Conservation (phyloP, 1,140 invertebrate species). For the Polypedilum vanderplanki region DNA sequence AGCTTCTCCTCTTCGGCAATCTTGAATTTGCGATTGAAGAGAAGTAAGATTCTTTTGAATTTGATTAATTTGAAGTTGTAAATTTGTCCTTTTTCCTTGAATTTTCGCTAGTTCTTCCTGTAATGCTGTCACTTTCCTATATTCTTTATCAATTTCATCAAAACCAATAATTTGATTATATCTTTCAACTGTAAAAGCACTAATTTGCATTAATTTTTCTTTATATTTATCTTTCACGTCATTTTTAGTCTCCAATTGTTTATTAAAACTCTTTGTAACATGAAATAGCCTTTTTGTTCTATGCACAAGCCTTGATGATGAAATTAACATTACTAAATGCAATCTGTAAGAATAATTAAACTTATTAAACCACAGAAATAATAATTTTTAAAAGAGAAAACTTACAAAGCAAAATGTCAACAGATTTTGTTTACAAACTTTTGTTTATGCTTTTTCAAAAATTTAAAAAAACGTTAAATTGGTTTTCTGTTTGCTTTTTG, state of each 20-base stretch:
- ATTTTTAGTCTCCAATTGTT: not conserved
- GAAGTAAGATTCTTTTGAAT: not conserved
- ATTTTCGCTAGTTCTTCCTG: not conserved
- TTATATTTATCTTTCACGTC: not conserved
- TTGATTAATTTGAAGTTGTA: not conserved
- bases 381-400: no score
- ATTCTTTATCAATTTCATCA: slow-evolving; percentile 11
- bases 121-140: not conserved
- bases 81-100: not conserved
- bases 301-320: not conserved
- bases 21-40: not conserved
- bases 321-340: not conserved
- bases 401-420: no score
- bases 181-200: not conserved
- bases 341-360: no score
- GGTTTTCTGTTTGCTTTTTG: no score
- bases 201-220: not conserved
- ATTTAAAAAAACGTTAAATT: no score
- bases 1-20: not conserved
- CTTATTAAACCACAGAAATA: no score
- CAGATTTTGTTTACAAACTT: no score
- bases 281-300: not conserved
- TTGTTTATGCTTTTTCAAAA: no score
- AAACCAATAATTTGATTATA: slow-evolving; percentile 2
- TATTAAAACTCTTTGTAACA: not conserved